These are phyloP conservation scores for Scelioninae gen. 1 DNA, from an alignment of 2,888 invertebrate genomes.

Conservation along the genomic window DNA sequence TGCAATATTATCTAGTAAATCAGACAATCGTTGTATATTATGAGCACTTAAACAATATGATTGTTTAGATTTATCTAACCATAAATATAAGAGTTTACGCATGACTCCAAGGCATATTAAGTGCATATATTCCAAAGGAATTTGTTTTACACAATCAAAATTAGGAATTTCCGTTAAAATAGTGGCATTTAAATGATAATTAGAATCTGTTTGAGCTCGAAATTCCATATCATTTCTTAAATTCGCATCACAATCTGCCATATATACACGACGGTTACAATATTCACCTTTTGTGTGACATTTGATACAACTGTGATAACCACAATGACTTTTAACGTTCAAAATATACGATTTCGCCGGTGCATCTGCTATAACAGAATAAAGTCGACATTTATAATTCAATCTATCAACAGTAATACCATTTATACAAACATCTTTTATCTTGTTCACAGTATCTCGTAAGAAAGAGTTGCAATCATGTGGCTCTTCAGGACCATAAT, in stretches of 20 bases:
- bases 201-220: slow-evolving; percentile 43
- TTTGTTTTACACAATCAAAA: slow-evolving; percentile 66
- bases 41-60: background rate
- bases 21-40: slow-evolving; percentile 5
- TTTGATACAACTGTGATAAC: slow-evolving; percentile 69
- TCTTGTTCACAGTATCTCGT: background rate
- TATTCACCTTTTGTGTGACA: slow-evolving; percentile 65
- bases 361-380: slow-evolving; percentile 37
- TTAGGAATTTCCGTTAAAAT: slow-evolving; percentile 67
- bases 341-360: slow-evolving; percentile 18
- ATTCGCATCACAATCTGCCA: slow-evolving; percentile 34
- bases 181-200: slow-evolving; percentile 69
- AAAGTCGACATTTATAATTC: slow-evolving; percentile 15
- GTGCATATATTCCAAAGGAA: too few species aligned
- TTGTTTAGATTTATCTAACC: slow-evolving; percentile 7
- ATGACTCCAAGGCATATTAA: too few species aligned
- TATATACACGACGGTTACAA: slow-evolving; percentile 50
- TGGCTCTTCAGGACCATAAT: slow-evolving; percentile 63
- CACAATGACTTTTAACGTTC: slow-evolving; percentile 70
- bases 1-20: background rate
- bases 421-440: slow-evolving; percentile 40
- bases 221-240: slow-evolving; percentile 24
- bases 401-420: slow-evolving; percentile 49
- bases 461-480: background rate
- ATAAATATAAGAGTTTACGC: slow-evolving; percentile 39